A percentile compares a stretch with the other conserved stretches of the same genome.
These are phyloP conservation scores for Ophioderma brevispina DNA, from an alignment of 35 echinoderm and acorn worm species.

Conservation along the genomic window DNA sequence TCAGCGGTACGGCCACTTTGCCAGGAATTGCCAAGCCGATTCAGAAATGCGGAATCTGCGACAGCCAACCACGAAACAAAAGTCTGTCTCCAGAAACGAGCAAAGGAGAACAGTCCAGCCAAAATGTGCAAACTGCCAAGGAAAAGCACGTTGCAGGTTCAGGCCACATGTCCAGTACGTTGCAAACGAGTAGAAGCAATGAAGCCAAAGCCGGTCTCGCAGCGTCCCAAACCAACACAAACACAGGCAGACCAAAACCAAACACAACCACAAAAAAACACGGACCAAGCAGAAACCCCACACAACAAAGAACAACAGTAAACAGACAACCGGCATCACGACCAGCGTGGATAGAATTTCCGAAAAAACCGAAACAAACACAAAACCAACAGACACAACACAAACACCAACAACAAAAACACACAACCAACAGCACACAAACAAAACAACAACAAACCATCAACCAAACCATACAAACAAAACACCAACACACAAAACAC, in stretches of 20 bases:
- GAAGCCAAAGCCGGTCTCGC: too few species aligned
- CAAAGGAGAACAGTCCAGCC: neutral
- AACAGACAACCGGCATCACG: too few species aligned
- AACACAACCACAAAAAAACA: too few species aligned
- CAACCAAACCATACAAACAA: too few species aligned
- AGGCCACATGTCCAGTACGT: too few species aligned
- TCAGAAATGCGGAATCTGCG: neutral
- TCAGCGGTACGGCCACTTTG: neutral
- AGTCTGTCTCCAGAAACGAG: neutral
- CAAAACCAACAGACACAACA: neutral
- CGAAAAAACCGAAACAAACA: neutral
- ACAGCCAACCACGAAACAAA: neutral
- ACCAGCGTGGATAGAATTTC: neutral
- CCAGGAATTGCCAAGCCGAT: neutral
- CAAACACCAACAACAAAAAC: too few species aligned
- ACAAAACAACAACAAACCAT: too few species aligned
- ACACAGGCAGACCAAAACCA: too few species aligned
- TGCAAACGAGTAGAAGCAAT: too few species aligned
- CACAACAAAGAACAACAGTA: neutral
- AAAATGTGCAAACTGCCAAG: neutral
- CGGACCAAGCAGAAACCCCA: neutral
- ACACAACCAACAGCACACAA: too few species aligned
- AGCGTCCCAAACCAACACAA: too few species aligned
- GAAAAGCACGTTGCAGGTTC: neutral
- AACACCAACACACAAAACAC: too few species aligned